Evolutionary conservation across 2,797 vertebrate genomes (phyloP).

Genomic region (Mus minutoides): DNA sequence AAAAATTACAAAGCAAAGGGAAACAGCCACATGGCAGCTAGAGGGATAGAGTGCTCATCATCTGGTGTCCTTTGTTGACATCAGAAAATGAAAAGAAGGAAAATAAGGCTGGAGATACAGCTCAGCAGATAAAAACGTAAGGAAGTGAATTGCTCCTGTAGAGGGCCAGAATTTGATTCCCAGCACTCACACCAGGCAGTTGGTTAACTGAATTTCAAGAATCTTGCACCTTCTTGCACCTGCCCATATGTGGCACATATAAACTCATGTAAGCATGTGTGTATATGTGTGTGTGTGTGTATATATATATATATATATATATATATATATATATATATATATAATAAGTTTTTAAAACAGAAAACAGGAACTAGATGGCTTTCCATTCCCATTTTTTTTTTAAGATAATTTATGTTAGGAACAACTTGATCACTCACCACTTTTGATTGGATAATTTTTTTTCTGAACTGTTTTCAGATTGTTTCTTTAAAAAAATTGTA

Average conservation of each 20-base stretch:
- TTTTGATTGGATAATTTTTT: conserved; percentile 30
- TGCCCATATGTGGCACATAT: neutral
- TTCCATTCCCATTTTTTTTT: neutral
- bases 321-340: neutral
- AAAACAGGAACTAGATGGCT: neutral
- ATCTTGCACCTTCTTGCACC: neutral
- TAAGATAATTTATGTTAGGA: conserved; percentile 24
- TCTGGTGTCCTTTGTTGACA: neutral
- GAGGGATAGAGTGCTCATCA: neutral
- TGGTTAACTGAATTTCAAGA: neutral
- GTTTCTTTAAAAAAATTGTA: neutral
- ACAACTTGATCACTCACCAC: neutral
- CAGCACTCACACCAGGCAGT: neutral
- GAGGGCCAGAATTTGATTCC: neutral
- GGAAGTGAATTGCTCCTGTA: neutral
- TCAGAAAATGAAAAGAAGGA: conserved; percentile 7
- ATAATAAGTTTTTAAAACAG: neutral
- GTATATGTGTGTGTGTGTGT: too few relatives aligned
- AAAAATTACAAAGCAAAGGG: neutral
- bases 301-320: too few relatives aligned
- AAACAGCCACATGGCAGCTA: neutral
- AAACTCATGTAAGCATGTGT: too few relatives aligned
- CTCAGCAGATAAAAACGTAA: neutral
- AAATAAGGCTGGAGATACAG: neutral
- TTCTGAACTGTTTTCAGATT: conserved; percentile 15